phyloP scores from a whole-genome alignment of 2,797 vertebrate genomes.

The Delichon dasypus region DNA sequence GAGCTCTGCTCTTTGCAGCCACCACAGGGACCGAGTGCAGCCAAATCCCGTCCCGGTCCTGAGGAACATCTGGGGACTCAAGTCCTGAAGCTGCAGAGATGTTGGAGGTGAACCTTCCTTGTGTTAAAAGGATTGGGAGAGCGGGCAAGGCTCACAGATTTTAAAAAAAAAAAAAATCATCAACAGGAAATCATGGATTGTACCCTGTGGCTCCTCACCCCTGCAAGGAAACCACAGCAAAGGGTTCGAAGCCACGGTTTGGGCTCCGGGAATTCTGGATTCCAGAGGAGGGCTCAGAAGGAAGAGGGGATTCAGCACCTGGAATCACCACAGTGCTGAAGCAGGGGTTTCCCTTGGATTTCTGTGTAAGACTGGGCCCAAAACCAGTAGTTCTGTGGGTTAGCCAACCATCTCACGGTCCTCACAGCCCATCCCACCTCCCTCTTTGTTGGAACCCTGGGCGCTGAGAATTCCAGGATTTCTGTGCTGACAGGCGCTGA shows the following conservation, averaged over 20 bases:
- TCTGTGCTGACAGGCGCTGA: not conserved
- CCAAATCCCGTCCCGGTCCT: not conserved
- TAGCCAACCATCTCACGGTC: fast-evolving
- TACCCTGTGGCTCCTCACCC: not conserved
- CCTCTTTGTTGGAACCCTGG: not conserved
- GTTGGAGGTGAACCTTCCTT: not conserved
- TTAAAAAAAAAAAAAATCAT: no score
- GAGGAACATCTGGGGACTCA: not conserved
- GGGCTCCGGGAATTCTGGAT: not conserved
- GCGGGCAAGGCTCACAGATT: not conserved
- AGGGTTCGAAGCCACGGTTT: not conserved
- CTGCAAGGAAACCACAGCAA: not conserved
- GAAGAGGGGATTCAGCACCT: not conserved
- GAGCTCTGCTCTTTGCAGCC: not conserved
- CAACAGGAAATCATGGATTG: not conserved
- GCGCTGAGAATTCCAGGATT: no score
- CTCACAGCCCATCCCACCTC: not conserved
- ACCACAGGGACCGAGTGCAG: not conserved
- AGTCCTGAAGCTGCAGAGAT: not conserved
- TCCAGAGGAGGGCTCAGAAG: not conserved
- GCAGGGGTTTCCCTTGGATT: fast-evolving
- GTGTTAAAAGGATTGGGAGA: not conserved
- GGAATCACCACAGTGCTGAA: no score
- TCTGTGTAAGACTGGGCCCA: not conserved
- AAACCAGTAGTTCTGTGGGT: not conserved